phyloP scores from a whole-genome alignment of 1,140 invertebrate genomes.

The Bombus fervidus region DNA sequence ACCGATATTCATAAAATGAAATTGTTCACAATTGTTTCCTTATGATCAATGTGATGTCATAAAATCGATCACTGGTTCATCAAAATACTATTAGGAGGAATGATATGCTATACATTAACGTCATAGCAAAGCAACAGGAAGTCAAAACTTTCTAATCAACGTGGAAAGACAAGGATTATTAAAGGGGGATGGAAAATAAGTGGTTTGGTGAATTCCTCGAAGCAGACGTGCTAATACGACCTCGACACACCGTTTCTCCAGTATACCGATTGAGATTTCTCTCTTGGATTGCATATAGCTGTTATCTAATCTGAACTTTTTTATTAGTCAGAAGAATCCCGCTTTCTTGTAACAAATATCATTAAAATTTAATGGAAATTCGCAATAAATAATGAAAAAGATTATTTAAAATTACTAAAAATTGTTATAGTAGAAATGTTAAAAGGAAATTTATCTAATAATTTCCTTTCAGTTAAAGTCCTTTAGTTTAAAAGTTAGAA shows the following conservation, averaged over 20 bases:
- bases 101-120: neutral
- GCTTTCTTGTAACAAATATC: neutral
- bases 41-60: neutral
- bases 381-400: too few species aligned
- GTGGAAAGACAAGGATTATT: neutral
- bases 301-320: constrained; percentile 15
- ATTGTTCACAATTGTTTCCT: neutral
- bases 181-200: neutral
- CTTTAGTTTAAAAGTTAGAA: neutral
- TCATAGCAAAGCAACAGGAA: neutral
- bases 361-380: neutral
- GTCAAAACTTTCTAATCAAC: neutral
- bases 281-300: neutral
- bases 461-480: too few species aligned
- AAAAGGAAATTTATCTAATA: too few species aligned
- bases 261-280: neutral
- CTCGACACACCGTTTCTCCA: neutral
- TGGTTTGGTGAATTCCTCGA: constrained; percentile 1
- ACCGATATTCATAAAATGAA: neutral
- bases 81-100: neutral
- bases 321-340: neutral
- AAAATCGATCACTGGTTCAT: neutral
- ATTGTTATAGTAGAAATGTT: too few species aligned
- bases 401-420: too few species aligned
- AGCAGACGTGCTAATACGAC: neutral